These are phyloP conservation scores for Ochropacha duplaris DNA, from an alignment of 2,888 invertebrate species.

Conservation along the genomic window DNA sequence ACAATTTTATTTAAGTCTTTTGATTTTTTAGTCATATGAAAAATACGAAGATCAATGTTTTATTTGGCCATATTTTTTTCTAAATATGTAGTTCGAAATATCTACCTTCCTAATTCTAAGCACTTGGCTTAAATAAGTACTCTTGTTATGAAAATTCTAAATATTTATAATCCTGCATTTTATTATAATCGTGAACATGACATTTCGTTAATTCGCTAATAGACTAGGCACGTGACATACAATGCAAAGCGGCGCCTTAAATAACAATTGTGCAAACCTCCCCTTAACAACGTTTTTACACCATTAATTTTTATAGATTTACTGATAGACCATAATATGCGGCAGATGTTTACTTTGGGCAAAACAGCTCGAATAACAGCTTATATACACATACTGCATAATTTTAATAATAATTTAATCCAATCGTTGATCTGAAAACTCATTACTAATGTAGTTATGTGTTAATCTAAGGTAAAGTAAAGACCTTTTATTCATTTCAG, in stretches of 20 bases:
- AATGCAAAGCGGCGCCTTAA: conserved; percentile 18
- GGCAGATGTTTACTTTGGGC: not conserved
- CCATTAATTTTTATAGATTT: conserved; percentile 1
- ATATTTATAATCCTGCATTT: too few species aligned
- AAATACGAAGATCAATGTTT: too few species aligned
- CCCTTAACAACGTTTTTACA: not conserved
- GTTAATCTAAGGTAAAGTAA: too few species aligned
- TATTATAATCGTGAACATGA: conserved; percentile 20
- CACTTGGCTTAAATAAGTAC: too few species aligned
- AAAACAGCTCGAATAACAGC: not conserved
- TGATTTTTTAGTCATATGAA: not conserved
- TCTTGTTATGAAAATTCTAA: too few species aligned
- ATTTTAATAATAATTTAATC: not conserved
- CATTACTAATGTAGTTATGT: too few species aligned
- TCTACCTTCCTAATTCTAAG: too few species aligned
- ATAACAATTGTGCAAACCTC: conserved; percentile 19
- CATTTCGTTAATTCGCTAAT: conserved; percentile 54
- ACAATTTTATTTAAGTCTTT: too few species aligned
- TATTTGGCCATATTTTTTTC: too few species aligned
- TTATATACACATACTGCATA: too few species aligned
- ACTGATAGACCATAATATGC: not conserved
- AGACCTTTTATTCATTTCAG: too few species aligned
- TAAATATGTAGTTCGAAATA: too few species aligned
- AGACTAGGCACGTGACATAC: conserved; percentile 33
- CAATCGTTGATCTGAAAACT: not conserved